Evolutionary conservation across 1,140 invertebrate species (phyloP).

Genomic region (Drosophila micromelanica): DNA sequence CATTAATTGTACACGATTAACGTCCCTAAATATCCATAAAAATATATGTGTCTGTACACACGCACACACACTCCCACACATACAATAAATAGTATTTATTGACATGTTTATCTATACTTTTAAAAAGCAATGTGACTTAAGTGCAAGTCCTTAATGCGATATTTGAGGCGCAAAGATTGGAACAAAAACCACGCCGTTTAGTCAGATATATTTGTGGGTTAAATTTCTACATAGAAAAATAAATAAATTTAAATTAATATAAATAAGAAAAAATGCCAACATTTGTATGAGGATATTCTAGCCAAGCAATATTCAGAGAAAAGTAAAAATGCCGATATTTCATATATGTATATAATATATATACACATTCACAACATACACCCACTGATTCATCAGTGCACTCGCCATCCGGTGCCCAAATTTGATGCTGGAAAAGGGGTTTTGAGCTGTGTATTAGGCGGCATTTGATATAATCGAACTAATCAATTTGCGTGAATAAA

Average conservation of each 20-base stretch:
- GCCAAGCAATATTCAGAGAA: too few relatives aligned
- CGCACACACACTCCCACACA: neutral
- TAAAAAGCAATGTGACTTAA: neutral
- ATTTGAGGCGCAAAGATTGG: neutral
- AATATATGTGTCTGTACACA: neutral
- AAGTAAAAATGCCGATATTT: too few relatives aligned
- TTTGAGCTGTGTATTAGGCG: conserved; percentile 19
- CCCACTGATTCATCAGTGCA: neutral
- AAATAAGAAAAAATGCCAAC: too few relatives aligned
- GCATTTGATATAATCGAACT: conserved; percentile 68
- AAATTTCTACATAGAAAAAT: too few relatives aligned
- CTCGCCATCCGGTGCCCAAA: neutral
- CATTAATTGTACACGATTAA: conserved; percentile 3
- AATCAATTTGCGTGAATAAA: conserved; percentile 82
- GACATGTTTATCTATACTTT: neutral
- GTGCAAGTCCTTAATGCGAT: neutral
- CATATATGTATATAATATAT: too few relatives aligned
- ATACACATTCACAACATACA: too few relatives aligned
- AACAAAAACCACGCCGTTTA: too few relatives aligned
- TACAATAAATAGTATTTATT: neutral
- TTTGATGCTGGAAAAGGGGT: conserved; percentile 4
- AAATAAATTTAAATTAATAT: too few relatives aligned
- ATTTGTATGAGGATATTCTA: too few relatives aligned
- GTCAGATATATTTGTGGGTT: too few relatives aligned
- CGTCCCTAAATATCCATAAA: neutral